Evolutionary conservation across 2,888 invertebrate genomes (phyloP).

Genomic region (Hedychridium roseum): DNA sequence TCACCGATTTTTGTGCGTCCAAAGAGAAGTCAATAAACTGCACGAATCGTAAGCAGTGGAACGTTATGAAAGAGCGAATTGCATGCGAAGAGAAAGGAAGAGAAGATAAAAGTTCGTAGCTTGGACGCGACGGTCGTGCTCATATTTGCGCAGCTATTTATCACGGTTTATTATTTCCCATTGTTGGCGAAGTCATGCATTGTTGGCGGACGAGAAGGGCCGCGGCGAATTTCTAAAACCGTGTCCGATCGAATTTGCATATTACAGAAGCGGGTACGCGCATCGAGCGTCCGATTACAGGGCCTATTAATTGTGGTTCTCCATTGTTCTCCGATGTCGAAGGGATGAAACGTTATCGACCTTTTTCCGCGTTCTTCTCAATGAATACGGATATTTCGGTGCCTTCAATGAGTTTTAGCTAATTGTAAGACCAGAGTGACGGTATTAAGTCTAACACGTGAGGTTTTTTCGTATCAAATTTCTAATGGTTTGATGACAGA

Average conservation of each 20-base stretch:
- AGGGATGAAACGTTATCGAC: no score
- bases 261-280: constrained; percentile 29
- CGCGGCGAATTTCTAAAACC: constrained; percentile 57
- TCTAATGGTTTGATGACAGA: no score
- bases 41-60: no score
- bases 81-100: constrained; percentile 5
- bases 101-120: constrained; percentile 12
- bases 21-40: no score
- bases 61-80: no score
- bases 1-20: no score
- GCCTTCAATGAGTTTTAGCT: no score
- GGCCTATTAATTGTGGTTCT: constrained; percentile 47
- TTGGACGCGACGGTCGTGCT: constrained; percentile 40
- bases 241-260: constrained; percentile 63
- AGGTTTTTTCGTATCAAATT: no score
- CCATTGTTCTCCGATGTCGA: constrained; percentile 30
- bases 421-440: no score
- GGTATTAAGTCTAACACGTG: no score
- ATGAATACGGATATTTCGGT: not conserved
- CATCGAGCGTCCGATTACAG: constrained; percentile 54
- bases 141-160: constrained; percentile 63
- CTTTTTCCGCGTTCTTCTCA: no score
- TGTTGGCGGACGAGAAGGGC: constrained; percentile 52
- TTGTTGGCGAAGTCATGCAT: constrained; percentile 58
- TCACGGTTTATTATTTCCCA: constrained; percentile 64